Conservation (phyloP, 2,888 invertebrate species). For the Spialia ferax region DNA sequence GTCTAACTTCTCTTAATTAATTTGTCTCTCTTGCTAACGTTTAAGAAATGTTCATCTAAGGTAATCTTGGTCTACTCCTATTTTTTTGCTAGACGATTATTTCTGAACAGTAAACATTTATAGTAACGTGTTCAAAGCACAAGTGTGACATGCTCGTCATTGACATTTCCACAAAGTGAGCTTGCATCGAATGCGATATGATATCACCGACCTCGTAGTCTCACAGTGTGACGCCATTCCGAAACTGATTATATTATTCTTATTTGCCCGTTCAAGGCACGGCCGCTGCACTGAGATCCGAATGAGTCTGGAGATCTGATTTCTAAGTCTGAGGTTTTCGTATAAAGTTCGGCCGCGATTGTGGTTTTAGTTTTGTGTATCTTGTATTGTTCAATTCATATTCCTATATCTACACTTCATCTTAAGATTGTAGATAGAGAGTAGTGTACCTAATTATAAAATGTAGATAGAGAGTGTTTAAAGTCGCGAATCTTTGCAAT, state of each 20-base stretch:
- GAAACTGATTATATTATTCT: conserved; percentile 4
- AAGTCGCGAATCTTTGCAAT: conserved; percentile 8
- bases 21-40: neutral
- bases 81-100: no score
- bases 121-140: neutral
- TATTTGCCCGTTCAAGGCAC: conserved; percentile 17
- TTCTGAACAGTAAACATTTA: no score
- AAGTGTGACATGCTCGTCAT: conserved; percentile 21
- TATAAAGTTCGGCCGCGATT: conserved; percentile 8
- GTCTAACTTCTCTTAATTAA: no score
- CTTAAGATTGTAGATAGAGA: no score
- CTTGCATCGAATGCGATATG: conserved; percentile 39
- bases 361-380: conserved; percentile 25
- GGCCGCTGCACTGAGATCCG: conserved; percentile 1
- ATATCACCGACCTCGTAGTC: conserved; percentile 42
- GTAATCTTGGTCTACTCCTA: neutral
- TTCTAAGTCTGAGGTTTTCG: conserved; percentile 28
- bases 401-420: no score
- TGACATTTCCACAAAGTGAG: conserved; percentile 37
- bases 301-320: conserved; percentile 13
- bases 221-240: conserved; percentile 33
- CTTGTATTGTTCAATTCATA: no score
- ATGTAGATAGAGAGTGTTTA: neutral
- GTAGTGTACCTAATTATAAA: no score
- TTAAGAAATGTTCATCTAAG: neutral